phyloP scores from a whole-genome alignment of 2,888 invertebrate genomes.

The Aphodius sticticus region DNA sequence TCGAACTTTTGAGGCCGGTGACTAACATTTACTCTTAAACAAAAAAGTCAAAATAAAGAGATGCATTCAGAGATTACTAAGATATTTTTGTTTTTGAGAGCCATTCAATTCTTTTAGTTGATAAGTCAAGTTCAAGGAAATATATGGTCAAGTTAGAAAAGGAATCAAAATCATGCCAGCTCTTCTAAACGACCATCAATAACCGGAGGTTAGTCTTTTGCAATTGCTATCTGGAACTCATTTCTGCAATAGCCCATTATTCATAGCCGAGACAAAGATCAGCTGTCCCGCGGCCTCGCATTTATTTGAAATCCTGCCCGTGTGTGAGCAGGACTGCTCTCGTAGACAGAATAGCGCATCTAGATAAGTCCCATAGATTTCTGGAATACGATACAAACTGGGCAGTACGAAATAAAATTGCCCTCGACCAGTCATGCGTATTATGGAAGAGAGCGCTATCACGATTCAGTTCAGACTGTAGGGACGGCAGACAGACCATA shows the following conservation, averaged over 20 bases:
- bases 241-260: background rate
- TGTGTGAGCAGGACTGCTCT: background rate
- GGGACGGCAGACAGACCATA: background rate
- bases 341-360: background rate
- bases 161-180: background rate
- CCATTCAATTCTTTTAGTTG: too few species aligned
- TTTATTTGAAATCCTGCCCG: background rate
- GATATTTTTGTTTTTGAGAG: too few species aligned
- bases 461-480: background rate
- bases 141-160: background rate
- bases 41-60: too few species aligned
- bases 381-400: constrained; percentile 4
- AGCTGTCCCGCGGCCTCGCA: background rate
- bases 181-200: background rate
- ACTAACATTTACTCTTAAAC: too few species aligned
- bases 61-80: too few species aligned
- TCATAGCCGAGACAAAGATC: background rate
- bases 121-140: background rate
- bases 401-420: constrained; percentile 4
- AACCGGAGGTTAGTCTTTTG: background rate
- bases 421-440: background rate
- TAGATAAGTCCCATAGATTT: background rate
- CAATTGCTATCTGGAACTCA: constrained; percentile 4
- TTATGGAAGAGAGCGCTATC: background rate
- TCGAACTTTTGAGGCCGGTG: too few species aligned